Evolutionary conservation across 2,797 vertebrate genomes (phyloP), one percentile per base, ranked within the genome.

Genomic region (Catamblyrhynchus diadema): DNA sequence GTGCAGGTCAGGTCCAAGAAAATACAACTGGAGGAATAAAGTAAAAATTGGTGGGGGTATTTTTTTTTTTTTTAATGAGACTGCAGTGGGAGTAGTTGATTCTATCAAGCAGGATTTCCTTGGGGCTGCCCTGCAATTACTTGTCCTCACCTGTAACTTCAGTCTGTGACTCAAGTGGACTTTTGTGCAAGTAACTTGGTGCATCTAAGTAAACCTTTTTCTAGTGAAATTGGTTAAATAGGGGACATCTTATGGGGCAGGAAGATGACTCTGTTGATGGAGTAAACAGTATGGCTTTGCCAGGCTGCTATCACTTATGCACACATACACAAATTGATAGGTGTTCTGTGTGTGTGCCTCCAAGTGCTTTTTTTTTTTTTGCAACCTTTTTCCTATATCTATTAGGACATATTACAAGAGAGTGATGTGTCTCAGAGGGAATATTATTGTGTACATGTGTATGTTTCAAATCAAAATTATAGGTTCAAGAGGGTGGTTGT

Each of bases 11-110:
- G 28, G 33, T 78, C 33, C 25, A 77, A 41, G 69, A 61, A 86
- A 81, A 61, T 39, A 4, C 12, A 67, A 37, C 28, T 48, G 25
- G 27, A 77, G 20, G 13, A 48, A 69, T 88, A 33, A 72, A 77
- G 25, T 30, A 75, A 33, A 72, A 88, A n/a, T 12, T 4, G 5
- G 4, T 14, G 7, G 2, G 23, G 2, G 41, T 41, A 39, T 7
- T 1, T 8, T 24, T 21, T 21, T 9, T n/a, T 33, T 39, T 24
- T 18, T 6, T 0, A 32, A 9, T 9, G 6, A 45, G 7, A 21
- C 19, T 87, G 5, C 15, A n/a, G 4, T 71, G 32, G 67, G 9
- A 14, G 1, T 51, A 12, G 5, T 72, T 71, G 7, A 19, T 17
- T 67, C 19, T 47, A 3, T 10, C 2, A n/a, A n/a, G n/a, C 6